A percentile compares a stretch with the other conserved stretches of the same genome.
Conservation (phyloP, 2,888 invertebrate genomes). For the Limnephilus lunatus region DNA sequence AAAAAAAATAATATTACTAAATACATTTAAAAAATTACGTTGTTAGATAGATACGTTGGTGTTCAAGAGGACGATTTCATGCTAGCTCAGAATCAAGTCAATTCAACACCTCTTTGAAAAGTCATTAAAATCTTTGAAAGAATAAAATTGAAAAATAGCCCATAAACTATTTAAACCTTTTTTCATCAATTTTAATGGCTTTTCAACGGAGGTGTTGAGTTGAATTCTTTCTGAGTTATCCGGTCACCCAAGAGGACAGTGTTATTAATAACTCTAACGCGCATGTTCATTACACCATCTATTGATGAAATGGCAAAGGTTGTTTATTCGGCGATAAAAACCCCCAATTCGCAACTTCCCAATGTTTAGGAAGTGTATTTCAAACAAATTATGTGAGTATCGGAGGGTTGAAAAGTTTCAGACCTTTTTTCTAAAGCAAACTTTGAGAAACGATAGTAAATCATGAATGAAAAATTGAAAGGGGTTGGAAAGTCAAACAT, state of each 20-base stretch:
- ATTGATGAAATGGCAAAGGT: background rate
- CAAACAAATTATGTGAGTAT: background rate
- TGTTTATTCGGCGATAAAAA: background rate
- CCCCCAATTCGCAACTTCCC: background rate
- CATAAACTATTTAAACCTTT: too few species aligned
- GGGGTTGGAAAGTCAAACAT: background rate
- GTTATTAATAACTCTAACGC: background rate
- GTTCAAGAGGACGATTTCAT: too few species aligned
- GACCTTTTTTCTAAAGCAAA: background rate
- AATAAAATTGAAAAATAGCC: too few species aligned
- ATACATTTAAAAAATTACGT: too few species aligned
- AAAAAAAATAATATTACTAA: too few species aligned
- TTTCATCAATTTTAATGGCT: too few species aligned
- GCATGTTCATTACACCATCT: background rate
- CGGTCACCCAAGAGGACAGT: background rate
- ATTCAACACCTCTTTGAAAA: too few species aligned
- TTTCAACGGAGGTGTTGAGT: too few species aligned
- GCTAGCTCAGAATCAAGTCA: too few species aligned
- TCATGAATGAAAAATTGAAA: background rate
- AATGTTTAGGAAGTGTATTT: background rate
- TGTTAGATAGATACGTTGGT: too few species aligned
- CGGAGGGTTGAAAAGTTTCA: background rate
- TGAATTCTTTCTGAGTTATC: too few species aligned
- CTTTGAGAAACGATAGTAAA: background rate
- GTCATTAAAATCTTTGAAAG: too few species aligned